Conservation (phyloP, 2,888 invertebrate species). For the Pseudolycoriella hygida region DNA sequence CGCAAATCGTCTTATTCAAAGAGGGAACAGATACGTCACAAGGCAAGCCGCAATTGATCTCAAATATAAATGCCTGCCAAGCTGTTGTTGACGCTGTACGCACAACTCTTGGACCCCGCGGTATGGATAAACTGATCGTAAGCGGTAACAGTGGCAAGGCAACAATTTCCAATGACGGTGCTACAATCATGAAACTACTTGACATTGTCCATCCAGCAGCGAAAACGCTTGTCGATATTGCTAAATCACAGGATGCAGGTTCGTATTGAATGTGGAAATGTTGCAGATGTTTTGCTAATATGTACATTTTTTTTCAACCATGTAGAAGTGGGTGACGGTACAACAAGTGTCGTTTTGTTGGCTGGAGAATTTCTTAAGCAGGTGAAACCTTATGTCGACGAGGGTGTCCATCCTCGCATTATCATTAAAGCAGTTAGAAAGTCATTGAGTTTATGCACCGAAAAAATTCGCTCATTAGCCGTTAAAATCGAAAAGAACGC, state of each 20-base stretch:
- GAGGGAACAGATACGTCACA: conserved; percentile 95
- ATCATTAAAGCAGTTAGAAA: conserved; percentile 79
- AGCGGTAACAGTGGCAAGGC: conserved; percentile 66
- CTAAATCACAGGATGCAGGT: conserved; percentile 88
- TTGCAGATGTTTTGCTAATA: too few relatives aligned
- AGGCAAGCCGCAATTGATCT: conserved; percentile 88
- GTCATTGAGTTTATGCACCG: conserved; percentile 63
- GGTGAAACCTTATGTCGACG: conserved; percentile 88
- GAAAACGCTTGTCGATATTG: conserved; percentile 94
- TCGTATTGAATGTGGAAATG: conserved; percentile 45
- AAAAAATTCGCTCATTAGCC: conserved; percentile 66
- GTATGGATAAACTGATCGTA: conserved; percentile 98
- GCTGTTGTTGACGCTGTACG: conserved; percentile 85
- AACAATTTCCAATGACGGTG: conserved; percentile 98
- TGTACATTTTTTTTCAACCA: too few relatives aligned
- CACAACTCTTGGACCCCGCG: conserved; percentile 94
- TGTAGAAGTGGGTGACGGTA: conserved; percentile 87
- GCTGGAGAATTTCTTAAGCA: conserved; percentile 93
- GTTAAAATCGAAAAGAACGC: conserved; percentile 58
- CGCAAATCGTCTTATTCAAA: conserved; percentile 90
- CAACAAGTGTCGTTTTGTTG: conserved; percentile 89
- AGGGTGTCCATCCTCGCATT: conserved; percentile 85
- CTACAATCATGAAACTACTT: conserved; percentile 94
- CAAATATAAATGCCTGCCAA: conserved; percentile 96
- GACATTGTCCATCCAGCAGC: conserved; percentile 98